A percentile compares a stretch with the other conserved stretches of the same genome.
These are phyloP conservation scores for Rhynchomys soricoides DNA, from an alignment of 2,113 vertebrate species.

Conservation along the genomic window DNA sequence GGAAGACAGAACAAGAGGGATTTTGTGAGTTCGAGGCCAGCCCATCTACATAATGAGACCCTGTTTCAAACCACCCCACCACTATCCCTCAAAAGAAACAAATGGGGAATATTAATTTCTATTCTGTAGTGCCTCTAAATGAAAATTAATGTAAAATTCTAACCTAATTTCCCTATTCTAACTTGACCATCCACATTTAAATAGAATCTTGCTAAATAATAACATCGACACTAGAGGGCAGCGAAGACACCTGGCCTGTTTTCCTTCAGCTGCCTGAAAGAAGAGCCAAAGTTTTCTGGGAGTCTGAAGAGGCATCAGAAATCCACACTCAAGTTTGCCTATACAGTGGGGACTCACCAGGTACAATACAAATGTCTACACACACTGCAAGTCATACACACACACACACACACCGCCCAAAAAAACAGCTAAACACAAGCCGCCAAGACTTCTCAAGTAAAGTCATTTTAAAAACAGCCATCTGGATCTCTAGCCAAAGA, in stretches of 20 bases:
- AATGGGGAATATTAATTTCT: background rate
- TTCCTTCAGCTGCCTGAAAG: background rate
- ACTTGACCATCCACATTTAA: background rate
- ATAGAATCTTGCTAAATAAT: background rate
- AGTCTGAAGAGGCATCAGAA: background rate
- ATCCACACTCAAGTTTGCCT: background rate
- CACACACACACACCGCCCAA: background rate
- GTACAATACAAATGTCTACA: background rate
- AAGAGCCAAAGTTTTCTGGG: background rate
- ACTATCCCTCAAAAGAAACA: too few species aligned
- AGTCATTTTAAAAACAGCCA: background rate
- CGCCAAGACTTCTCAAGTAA: background rate
- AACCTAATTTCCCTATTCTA: background rate
- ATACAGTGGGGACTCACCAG: background rate
- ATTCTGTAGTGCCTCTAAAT: background rate
- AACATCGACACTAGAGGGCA: conserved; percentile 18
- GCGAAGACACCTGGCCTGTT: background rate
- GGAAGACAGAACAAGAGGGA: background rate
- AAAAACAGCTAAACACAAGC: background rate
- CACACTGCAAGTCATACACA: background rate
- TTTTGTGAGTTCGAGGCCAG: background rate
- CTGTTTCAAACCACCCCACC: background rate
- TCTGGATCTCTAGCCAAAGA: background rate
- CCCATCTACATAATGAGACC: background rate
- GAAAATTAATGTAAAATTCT: conserved; percentile 29